Conservation (phyloP, 2,888 invertebrate species). For the Ommatoiulus sabulosus region DNA sequence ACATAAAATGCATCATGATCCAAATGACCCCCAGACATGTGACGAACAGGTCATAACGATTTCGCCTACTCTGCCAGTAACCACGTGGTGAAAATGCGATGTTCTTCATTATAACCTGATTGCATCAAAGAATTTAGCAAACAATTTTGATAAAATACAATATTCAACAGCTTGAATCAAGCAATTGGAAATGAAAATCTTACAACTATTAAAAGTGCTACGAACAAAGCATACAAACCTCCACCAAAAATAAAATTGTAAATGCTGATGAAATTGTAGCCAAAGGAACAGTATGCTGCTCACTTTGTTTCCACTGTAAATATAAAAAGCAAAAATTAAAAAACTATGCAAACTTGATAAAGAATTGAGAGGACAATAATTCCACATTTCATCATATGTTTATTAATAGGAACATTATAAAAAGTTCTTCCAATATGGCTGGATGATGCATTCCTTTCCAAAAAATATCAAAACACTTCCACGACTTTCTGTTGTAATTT, state of each 20-base stretch:
- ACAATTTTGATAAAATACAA: too few species aligned
- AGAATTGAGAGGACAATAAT: too few species aligned
- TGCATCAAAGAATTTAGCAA: background rate
- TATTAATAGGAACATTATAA: too few species aligned
- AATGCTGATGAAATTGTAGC: constrained; percentile 89
- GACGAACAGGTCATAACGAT: constrained; percentile 96
- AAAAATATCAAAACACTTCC: too few species aligned
- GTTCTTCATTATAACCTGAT: constrained; percentile 91
- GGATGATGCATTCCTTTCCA: too few species aligned
- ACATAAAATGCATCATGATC: constrained; percentile 92
- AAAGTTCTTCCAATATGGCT: too few species aligned
- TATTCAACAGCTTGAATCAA: too few species aligned
- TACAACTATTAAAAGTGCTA: too few species aligned
- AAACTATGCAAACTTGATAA: too few species aligned
- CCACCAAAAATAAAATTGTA: constrained; percentile 92
- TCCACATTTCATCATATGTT: too few species aligned
- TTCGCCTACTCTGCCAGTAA: constrained; percentile 98
- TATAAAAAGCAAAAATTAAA: constrained; percentile 20
- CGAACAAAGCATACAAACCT: constrained; percentile 69
- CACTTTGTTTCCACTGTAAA: constrained; percentile 64
- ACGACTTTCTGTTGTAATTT: too few species aligned
- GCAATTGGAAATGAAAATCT: too few species aligned
- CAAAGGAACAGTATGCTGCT: constrained; percentile 79
- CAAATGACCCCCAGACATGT: constrained; percentile 96
- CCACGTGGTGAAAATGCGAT: constrained; percentile 98